A percentile compares a stretch with the other conserved stretches of the same genome.
These are phyloP conservation scores for Spilogale gracilis DNA, from an alignment of 2,113 vertebrate species.

Conservation along the genomic window DNA sequence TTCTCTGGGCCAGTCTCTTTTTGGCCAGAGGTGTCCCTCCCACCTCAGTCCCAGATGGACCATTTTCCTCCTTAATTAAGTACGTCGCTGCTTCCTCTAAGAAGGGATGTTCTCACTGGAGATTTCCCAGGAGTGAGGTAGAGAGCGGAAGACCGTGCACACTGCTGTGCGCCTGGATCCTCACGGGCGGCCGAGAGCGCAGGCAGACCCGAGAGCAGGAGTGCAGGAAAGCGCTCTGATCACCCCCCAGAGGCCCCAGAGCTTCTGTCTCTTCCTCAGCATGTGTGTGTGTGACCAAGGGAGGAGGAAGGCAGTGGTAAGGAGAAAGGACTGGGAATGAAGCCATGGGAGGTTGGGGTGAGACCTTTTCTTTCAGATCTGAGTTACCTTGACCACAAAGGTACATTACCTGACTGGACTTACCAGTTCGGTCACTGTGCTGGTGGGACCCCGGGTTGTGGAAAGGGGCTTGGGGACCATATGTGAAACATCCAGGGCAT, in stretches of 20 bases:
- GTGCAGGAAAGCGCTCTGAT: background rate
- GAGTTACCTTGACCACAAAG: background rate
- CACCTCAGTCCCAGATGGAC: background rate
- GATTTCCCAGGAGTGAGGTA: background rate
- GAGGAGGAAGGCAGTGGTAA: accelerated
- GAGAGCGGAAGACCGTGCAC: background rate
- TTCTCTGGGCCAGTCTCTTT: background rate
- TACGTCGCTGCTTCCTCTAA: conserved; percentile 3
- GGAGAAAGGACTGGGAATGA: background rate
- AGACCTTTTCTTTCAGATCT: background rate
- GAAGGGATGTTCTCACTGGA: background rate
- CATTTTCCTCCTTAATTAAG: background rate
- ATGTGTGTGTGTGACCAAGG: background rate
- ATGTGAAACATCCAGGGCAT: background rate
- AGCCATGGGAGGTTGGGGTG: background rate
- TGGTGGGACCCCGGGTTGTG: background rate
- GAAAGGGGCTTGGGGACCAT: background rate
- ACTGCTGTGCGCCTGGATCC: background rate
- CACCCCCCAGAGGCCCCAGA: background rate
- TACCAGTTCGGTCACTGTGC: background rate
- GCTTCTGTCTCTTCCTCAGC: background rate
- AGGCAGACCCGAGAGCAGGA: accelerated
- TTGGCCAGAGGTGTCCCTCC: background rate
- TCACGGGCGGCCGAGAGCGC: background rate
- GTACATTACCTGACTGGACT: background rate